Percentiles rank a stretch among this genome's conserved stretches.
Evolutionary conservation across 2,797 vertebrate genomes (phyloP).

Genomic region (Lacerta viridis): DNA sequence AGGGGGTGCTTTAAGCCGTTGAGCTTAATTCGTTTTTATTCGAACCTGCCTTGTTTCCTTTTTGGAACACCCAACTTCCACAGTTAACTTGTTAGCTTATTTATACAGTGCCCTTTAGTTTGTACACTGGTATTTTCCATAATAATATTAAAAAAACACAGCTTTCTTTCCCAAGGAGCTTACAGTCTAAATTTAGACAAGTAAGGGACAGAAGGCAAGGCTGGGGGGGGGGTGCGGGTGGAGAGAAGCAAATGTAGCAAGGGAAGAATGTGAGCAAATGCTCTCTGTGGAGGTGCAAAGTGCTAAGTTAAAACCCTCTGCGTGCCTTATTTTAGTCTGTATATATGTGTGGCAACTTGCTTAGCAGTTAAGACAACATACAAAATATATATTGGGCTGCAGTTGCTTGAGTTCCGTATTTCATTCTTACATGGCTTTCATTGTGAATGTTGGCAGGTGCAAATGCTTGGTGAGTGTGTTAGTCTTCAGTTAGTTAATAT

Average conservation of each 20-base stretch:
- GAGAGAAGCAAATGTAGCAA: background rate
- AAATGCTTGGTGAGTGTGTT: background rate
- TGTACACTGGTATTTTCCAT: background rate
- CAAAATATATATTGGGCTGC: background rate
- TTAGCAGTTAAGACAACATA: background rate
- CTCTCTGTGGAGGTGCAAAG: background rate
- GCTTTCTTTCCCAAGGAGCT: background rate
- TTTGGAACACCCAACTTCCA: background rate
- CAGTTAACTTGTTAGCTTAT: too few species aligned
- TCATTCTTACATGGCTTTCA: background rate
- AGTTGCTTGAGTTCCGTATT: background rate
- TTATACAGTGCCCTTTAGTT: background rate
- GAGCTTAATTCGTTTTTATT: too few species aligned
- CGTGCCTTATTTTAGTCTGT: background rate
- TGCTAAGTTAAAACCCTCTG: background rate
- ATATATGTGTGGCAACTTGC: background rate
- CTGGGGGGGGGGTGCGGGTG: rapidly evolving
- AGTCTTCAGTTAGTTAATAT: background rate
- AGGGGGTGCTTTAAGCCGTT: background rate
- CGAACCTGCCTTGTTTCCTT: too few species aligned
- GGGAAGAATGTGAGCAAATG: background rate
- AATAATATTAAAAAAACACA: background rate
- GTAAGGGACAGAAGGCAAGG: background rate
- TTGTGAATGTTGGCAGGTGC: background rate
- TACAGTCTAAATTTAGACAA: background rate